A percentile compares a stretch with the other conserved stretches of the same genome.
phyloP scores from a whole-genome alignment of 2,888 invertebrate species.

The Drosophila yooni region DNA sequence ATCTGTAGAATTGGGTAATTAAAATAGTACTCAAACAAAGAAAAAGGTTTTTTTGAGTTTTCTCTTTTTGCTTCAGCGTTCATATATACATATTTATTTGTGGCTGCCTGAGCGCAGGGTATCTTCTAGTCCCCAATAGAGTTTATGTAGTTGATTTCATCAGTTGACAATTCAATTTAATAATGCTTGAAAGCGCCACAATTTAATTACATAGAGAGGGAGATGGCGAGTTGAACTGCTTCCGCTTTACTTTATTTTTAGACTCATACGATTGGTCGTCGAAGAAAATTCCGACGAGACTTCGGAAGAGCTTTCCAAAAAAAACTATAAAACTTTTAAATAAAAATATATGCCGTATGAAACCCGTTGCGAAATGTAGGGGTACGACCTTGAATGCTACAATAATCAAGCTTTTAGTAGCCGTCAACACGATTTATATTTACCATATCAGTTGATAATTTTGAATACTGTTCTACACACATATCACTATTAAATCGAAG shows the following conservation, averaged over 20 bases:
- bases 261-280: not conserved
- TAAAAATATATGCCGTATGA: not conserved
- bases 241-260: not conserved
- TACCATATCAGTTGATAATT: slow-evolving; percentile 7
- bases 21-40: not conserved
- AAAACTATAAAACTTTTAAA: not conserved
- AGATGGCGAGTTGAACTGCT: not conserved
- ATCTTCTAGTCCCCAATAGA: not conserved
- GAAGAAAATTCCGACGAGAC: not conserved
- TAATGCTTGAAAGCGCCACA: slow-evolving; percentile 13
- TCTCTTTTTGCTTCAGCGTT: not conserved
- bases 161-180: slow-evolving; percentile 15
- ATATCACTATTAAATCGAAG: not conserved
- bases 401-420: slow-evolving; percentile 1
- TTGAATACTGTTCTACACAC: not conserved
- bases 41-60: not conserved
- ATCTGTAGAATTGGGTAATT: not conserved
- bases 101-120: not conserved
- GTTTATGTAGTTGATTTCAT: slow-evolving; percentile 25
- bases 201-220: not conserved
- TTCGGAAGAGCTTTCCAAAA: not conserved
- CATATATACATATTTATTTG: not conserved
- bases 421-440: slow-evolving; percentile 1
- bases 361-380: not conserved
- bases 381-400: slow-evolving; percentile 1